phyloP scores from a whole-genome alignment of 64 coral and sea anemone species.

The Stichodactyla mertensii region DNA sequence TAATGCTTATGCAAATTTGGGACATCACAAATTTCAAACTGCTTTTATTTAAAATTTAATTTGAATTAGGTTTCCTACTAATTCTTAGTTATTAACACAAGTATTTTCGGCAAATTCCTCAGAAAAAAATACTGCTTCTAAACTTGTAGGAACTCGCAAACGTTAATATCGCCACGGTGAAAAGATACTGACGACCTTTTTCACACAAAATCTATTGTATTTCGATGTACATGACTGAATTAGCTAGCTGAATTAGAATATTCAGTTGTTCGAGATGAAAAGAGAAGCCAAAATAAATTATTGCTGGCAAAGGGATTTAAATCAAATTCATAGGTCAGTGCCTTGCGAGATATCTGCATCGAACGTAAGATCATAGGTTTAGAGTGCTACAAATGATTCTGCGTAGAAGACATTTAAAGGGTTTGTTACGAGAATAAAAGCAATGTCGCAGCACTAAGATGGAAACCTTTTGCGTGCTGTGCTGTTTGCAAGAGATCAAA shows the following conservation, averaged over 20 bases:
- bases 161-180: too few species aligned
- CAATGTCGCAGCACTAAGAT: background rate
- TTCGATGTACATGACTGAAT: too few species aligned
- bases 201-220: too few species aligned
- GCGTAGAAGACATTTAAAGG: background rate
- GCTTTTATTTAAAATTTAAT: too few species aligned
- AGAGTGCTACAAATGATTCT: background rate
- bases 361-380: background rate
- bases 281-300: background rate
- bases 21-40: too few species aligned
- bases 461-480: background rate
- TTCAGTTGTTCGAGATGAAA: background rate
- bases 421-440: background rate
- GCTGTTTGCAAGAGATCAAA: background rate
- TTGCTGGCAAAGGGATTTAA: background rate
- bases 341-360: background rate
- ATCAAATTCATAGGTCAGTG: background rate
- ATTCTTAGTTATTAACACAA: too few species aligned
- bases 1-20: background rate
- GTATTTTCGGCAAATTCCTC: too few species aligned
- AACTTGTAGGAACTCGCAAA: too few species aligned
- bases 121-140: too few species aligned
- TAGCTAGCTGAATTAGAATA: background rate
- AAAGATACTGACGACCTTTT: too few species aligned
- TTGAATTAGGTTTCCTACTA: too few species aligned